These are phyloP conservation scores for Pseudopleuronectes americanus DNA, from an alignment of 2,797 vertebrate species.

Conservation along the genomic window DNA sequence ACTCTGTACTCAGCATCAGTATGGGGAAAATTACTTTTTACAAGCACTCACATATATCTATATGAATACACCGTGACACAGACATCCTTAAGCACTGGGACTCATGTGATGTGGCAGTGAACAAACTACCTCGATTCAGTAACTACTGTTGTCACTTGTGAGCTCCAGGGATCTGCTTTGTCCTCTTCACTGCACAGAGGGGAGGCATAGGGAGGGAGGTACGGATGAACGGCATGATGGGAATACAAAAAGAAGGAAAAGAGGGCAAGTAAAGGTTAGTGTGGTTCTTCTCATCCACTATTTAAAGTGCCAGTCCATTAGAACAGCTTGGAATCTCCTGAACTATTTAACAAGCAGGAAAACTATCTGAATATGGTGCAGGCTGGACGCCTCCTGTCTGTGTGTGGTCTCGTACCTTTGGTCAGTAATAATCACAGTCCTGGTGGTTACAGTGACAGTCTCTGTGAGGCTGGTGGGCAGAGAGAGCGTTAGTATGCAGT, in stretches of 20 bases:
- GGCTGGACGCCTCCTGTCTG: not conserved
- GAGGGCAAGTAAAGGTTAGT: constrained; percentile 66
- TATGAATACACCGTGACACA: not conserved
- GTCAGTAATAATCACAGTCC: constrained; percentile 69
- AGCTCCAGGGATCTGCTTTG: constrained; percentile 47
- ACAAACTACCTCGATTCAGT: constrained; percentile 63
- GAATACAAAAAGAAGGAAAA: constrained; percentile 45
- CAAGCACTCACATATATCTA: not conserved
- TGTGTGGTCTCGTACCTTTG: constrained; percentile 47
- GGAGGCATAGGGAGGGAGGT: constrained; percentile 1
- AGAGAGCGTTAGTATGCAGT: constrained; percentile 48
- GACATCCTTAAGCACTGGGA: not conserved
- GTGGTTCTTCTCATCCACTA: constrained; percentile 71
- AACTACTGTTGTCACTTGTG: constrained; percentile 46
- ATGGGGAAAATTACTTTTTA: not conserved
- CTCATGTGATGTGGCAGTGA: constrained; percentile 1
- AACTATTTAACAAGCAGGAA: constrained; percentile 60
- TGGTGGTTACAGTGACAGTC: constrained; percentile 63
- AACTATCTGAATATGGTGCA: constrained; percentile 54
- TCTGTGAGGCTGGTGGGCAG: constrained; percentile 62
- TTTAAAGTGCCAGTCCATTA: constrained; percentile 65
- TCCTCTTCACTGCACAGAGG: constrained; percentile 44
- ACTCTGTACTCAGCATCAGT: not conserved
- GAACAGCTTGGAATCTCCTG: constrained; percentile 56
- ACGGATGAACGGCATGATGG: constrained; percentile 50